Percentiles rank a stretch among this genome's conserved stretches.
These are phyloP conservation scores for Pterophyllum scalare DNA, from an alignment of 2,113 vertebrate genomes.

Conservation along the genomic window DNA sequence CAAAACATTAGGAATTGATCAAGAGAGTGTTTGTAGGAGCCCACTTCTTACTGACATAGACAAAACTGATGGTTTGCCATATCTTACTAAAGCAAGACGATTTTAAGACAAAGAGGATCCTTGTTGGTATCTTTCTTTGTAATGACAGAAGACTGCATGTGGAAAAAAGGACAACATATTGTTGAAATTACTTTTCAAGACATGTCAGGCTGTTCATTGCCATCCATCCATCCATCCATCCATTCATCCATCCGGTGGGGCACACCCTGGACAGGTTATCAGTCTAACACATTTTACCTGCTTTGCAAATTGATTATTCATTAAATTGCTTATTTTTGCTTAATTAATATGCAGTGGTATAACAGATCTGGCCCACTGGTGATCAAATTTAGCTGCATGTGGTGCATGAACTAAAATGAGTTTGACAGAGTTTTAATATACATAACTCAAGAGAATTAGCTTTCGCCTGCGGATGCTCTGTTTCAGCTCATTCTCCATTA, in stretches of 20 bases:
- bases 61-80: neutral
- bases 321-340: neutral
- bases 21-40: neutral
- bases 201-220: neutral
- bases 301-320: neutral
- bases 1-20: neutral
- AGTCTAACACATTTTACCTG: neutral
- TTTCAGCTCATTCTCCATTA: slow-evolving; percentile 35
- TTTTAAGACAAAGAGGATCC: neutral
- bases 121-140: neutral
- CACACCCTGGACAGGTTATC: neutral
- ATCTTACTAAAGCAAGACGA: too few relatives aligned
- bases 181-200: neutral
- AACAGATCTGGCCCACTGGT: neutral
- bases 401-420: neutral
- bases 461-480: neutral
- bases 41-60: neutral
- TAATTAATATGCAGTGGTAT: neutral
- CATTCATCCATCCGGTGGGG: neutral
- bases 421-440: neutral
- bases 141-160: neutral
- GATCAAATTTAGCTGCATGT: neutral
- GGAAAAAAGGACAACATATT: too few relatives aligned
- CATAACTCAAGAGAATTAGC: neutral
- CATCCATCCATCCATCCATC: neutral